Evolutionary conservation across 2,888 invertebrate genomes (phyloP).

Genomic region (Pollenia griseotomentosa): DNA sequence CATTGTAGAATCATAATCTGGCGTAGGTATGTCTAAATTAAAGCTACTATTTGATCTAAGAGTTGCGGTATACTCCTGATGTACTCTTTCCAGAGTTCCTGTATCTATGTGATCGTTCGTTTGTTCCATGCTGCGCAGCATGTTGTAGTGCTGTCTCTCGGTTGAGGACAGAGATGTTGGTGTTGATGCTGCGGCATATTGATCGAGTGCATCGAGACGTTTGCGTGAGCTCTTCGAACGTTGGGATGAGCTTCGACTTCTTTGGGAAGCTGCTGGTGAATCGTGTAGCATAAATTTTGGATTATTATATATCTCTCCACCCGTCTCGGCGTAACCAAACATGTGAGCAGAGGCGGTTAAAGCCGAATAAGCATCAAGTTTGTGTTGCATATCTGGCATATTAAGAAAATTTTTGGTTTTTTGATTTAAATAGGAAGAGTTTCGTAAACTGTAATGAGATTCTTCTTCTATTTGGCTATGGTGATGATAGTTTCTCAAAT

Average conservation of each 20-base stretch:
- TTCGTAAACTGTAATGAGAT: not conserved
- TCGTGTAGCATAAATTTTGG: constrained; percentile 83
- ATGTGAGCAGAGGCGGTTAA: constrained; percentile 78
- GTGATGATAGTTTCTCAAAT: not conserved
- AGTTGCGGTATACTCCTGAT: constrained; percentile 81
- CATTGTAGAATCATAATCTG: constrained; percentile 84
- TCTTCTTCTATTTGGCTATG: constrained; percentile 13
- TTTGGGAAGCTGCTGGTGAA: constrained; percentile 81
- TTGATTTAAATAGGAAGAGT: constrained; percentile 9
- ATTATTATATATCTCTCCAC: constrained; percentile 83
- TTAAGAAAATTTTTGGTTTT: constrained; percentile 22
- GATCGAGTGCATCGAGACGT: constrained; percentile 81
- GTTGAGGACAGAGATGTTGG: constrained; percentile 80
- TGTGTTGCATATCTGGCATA: constrained; percentile 55
- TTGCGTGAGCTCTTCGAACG: constrained; percentile 79
- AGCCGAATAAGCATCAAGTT: constrained; percentile 77
- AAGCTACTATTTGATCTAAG: constrained; percentile 74
- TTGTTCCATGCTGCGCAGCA: constrained; percentile 82
- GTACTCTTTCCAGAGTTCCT: constrained; percentile 89
- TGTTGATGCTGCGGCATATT: constrained; percentile 82
- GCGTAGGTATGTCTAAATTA: constrained; percentile 82
- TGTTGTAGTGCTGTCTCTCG: constrained; percentile 82
- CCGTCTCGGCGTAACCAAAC: constrained; percentile 81
- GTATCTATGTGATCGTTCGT: constrained; percentile 86
- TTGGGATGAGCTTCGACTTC: constrained; percentile 79